Evolutionary conservation across 2,113 vertebrate genomes (phyloP), one percentile per base, ranked within the genome.

Genomic region (Entelurus aequoreus): DNA sequence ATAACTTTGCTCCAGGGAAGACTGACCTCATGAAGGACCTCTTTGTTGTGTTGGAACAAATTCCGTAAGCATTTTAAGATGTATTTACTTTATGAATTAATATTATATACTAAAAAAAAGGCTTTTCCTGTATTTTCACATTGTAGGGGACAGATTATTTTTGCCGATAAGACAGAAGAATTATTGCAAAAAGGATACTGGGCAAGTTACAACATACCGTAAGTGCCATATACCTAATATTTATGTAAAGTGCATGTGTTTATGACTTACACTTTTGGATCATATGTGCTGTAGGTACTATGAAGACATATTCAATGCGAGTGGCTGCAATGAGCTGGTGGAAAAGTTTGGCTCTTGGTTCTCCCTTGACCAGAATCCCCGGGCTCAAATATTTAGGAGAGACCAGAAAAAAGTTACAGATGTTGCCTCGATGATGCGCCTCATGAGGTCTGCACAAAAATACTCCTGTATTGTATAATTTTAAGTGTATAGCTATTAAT

Each of bases 191-290:
- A 86, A 11, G 89, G 93, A 6, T 99, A 98, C 81, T 98, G 97
- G 95, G 94, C 96, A 68, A 98, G 97, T 88, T 99, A 93, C 87
- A 98, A 98, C 54, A 88, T 98, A 50, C 95, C 95, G 95, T 98
- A 90, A 78, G 95, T 84, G 64, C 53, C 15, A 47, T 48, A 16
- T 5, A 5, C 56, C 48, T 6, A 53, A 16, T 37, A 54, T 47
- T 37, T 35, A n/a, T 48, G 15, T 65, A 6, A n/a, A 54, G 4
- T 28, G 5, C 35, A 46, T 59, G 35, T 19, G 19, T 28, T 14
- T 38, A 3, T 4, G 12, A 1, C 40, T 47, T 61, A 14, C 58
- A 14, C 15, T 9, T 21, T 14, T 42, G 1, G 4, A 59, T 54
- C 13, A 1, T 64, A 12, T 5, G 19, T 5, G 40, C 62, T 6